Evolutionary conservation across 64 coral and sea anemone genomes (phyloP), one percentile per base, ranked within the genome.

Genomic region (Astreopora myriophthalma): DNA sequence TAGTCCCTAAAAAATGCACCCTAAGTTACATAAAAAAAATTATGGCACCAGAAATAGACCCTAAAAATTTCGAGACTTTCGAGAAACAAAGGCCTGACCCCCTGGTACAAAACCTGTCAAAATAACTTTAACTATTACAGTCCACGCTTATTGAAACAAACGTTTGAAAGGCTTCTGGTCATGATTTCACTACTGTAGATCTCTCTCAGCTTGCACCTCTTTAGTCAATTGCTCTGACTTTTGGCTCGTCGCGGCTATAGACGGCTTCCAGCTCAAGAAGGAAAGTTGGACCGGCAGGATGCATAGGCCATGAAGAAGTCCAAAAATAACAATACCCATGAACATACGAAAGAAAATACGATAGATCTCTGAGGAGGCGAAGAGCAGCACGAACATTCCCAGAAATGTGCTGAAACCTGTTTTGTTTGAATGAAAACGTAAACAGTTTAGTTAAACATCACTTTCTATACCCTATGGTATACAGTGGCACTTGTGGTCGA

Each of bases 281-380:
- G 89, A 73, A 4, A 92, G 79, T n/a, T 92, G 81, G 14, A 92
- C 89, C 11, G 89, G 89, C 51, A 92, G 57, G 35, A 85, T 73
- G 34, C 89, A 92, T 1, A 92, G 52, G 8, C 89, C 89, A 40
- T 92, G 89, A 27, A 92, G 80, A 66, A 92, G 89, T 39, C 89
- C 89, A 37, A 92, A 82, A 13, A 62, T 40, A 19, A 92, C 89
- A 13, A 92, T 92, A 20, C 89, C 89, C 40, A 92, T 23, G 24
- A 92, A 92, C 89, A 92, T 92, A 10, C 81, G 80, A 57, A 92
- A 92, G 34, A 92, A 92, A 27, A 92, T 92, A 1, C 90, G 62
- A 49, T 85, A 92, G 34, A 92, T 92, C 34, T 92, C 79, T 16
- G 90, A 92, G 0, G 90, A 39, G 57, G 90, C 90, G 25, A 92